These are phyloP conservation scores for Fragum whitleyi DNA, from an alignment of 2,888 invertebrate genomes.

Conservation along the genomic window DNA sequence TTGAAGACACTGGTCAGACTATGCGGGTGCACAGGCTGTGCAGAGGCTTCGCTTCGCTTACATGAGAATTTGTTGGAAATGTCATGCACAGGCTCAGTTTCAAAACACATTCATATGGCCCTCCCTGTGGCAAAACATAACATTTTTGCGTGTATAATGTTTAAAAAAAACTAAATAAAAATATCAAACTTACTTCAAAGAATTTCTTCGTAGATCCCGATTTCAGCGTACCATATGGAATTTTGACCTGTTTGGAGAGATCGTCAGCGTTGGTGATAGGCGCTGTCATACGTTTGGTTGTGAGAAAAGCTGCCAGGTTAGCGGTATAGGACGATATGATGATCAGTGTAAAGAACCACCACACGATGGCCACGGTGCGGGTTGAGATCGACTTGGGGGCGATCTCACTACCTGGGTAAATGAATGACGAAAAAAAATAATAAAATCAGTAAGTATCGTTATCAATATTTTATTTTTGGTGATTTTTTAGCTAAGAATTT, in stretches of 20 bases:
- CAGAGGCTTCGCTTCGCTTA: too few relatives aligned
- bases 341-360: slow-evolving; percentile 99
- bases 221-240: slow-evolving; percentile 96
- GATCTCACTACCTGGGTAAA: slow-evolving; percentile 67
- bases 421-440: not conserved
- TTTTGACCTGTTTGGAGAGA: slow-evolving; percentile 95
- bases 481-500: too few relatives aligned
- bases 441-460: too few relatives aligned
- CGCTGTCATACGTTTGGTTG: slow-evolving; percentile 97
- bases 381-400: slow-evolving; percentile 90
- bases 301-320: slow-evolving; percentile 98
- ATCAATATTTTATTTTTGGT: too few relatives aligned
- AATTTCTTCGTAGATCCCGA: slow-evolving; percentile 99
- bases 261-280: slow-evolving; percentile 98
- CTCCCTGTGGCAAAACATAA: too few relatives aligned
- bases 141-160: too few relatives aligned
- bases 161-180: too few relatives aligned
- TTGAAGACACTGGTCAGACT: too few relatives aligned
- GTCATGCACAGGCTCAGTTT: too few relatives aligned
- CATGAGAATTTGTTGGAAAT: too few relatives aligned
- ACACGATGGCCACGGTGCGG: slow-evolving; percentile 95
- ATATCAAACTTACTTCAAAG: slow-evolving; percentile 89
- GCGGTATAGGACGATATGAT: slow-evolving; percentile 99
- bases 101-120: too few relatives aligned
- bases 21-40: too few relatives aligned